Base-by-base conservation (phyloP, 2,888 invertebrate species). In the Cephus spinipes region DNA sequence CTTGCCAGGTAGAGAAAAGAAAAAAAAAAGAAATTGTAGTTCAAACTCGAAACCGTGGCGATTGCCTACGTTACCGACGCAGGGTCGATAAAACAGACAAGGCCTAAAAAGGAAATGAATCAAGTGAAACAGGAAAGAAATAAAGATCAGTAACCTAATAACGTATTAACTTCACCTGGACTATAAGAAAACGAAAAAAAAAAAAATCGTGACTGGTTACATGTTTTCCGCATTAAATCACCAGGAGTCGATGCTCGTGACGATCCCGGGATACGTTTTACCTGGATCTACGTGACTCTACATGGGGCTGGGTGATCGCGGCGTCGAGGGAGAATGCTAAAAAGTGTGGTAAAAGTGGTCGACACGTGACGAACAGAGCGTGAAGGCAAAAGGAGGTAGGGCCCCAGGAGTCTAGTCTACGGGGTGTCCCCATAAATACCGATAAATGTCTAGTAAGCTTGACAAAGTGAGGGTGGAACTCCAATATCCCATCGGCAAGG, bases 341-440 rank as follows among this genome's bases (percentile, higher is more conserved):
- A 73, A 35, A 73, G 79, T 73, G 81, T 83, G 86, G 86, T 87
- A 86, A 87, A 89, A 88, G 87, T 88, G 83, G 86, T 85, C 86
- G 85, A 85, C 87, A 86, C 87, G 87, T 87, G 87, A 87, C 88
- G 88, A 88, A 85, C 88, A 85, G 88, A 89, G 87, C 88, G 88
- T 89, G 88, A 88, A 88, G 87, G 86, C 81, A 85, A 87, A 12
- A 33, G 71, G 71, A 31, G 85, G 85, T 84, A 86, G 87, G 86
- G 83, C 83, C 82, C 78, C 82, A 75, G 75, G 80, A 76, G 74
- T 80, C 75, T 79, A 36, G 73, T 84, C 83, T 83, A 87, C 81
- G 79, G 85, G 85, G 88, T 87, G 87, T 85, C 85, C 55, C 77
- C 80, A 80, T 86, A 86, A 86, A 87, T 85, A 83, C 83, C 80